phyloP scores from a whole-genome alignment of 2,113 vertebrate species.

The Herpailurus yagouaroundi region DNA sequence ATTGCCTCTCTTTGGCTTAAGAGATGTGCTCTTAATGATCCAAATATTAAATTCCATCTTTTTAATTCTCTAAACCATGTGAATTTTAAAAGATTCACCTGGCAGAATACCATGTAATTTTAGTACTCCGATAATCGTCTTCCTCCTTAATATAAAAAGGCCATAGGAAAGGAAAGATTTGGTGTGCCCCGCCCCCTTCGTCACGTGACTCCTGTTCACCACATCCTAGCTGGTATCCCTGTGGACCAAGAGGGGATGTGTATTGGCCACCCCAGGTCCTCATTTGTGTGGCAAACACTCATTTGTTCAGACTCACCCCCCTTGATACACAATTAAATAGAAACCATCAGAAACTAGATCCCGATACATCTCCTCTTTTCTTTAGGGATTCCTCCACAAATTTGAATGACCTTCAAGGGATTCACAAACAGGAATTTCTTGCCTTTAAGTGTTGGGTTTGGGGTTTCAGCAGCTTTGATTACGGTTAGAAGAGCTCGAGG shows the following conservation, averaged over 20 bases:
- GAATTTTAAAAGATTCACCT: neutral
- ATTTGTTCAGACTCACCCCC: neutral
- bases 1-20: constrained; percentile 4
- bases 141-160: neutral
- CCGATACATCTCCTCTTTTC: neutral
- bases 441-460: neutral
- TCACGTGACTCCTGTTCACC: neutral
- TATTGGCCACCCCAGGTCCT: neutral
- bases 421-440: neutral
- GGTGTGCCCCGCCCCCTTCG: neutral
- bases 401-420: no score
- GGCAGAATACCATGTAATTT: neutral
- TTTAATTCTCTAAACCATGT: neutral
- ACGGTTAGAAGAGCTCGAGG: neutral
- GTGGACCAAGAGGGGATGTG: neutral
- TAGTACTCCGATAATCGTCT: neutral
- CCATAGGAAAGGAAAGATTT: neutral
- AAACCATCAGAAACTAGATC: neutral
- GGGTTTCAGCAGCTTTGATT: neutral
- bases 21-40: neutral
- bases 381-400: neutral
- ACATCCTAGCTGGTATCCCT: no score
- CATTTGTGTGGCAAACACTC: neutral
- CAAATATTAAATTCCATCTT: constrained; percentile 18
- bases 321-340: neutral